Base-by-base conservation (phyloP, 1,140 invertebrate genomes). In the Araneus ventricosus region DNA sequence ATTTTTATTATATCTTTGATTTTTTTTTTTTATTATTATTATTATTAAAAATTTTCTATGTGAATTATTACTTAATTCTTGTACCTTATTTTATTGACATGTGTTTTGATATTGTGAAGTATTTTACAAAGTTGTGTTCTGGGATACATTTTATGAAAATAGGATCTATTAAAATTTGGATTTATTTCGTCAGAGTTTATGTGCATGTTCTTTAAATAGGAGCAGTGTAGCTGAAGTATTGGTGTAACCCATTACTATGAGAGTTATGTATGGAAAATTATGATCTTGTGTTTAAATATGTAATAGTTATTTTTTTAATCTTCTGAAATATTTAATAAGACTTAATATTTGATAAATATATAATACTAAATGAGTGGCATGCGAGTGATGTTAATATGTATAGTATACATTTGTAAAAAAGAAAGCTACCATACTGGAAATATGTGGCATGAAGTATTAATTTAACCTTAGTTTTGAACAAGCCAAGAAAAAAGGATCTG, bases 261-360 rank as follows among this genome's bases (percentile, higher is more conserved):
- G 27, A 75, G 27, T 30, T 34, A 34, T 14, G 8, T 70, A 75
- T n/a, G 17, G 30, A 20, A 34, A 75, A 37, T 75, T 75, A 67
- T 61, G 14, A 20, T 30, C 14, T 27, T n/a, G 2, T 61, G 20
- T 61, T 61, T 24, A 61, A 61, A 20, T 70, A 27, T 14, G 2
- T 70, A 30, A 70, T 70, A 70, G 63, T 70, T 70, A 70, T 70
- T 70, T 70, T 70, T 70, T 70, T 70, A 70, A 30, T 20, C 59
- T 63, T 63, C 63, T 70, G 10, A 70, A 70, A 70, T 7, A 27
- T 27, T 14, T 70, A 17, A 70, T n/a, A 20, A 70, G 7, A 30
- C 7, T 34, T 14, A 75, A 75, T 30, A 75, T 34, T 27, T 75
- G 30, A 75, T 14, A 34, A 20, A 75, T 34, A 37, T 75, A 22